A percentile compares a stretch with the other conserved stretches of the same genome.
phyloP scores from a whole-genome alignment of 2,888 invertebrate genomes.

The Trichacis sp. region DNA sequence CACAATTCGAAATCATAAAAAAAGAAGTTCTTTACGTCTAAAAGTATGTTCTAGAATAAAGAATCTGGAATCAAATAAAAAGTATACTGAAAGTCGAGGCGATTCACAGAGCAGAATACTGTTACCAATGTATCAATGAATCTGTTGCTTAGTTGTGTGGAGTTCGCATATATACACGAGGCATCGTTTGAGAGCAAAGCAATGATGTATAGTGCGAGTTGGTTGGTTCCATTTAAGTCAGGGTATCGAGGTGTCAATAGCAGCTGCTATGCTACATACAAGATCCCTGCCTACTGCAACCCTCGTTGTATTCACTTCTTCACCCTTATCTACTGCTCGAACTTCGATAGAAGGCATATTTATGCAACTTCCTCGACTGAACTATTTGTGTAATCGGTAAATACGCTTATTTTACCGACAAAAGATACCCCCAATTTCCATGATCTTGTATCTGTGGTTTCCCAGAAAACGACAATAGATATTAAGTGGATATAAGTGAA shows the following conservation, averaged over 20 bases:
- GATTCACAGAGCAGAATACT: conserved; percentile 26
- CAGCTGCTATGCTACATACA: conserved; percentile 66
- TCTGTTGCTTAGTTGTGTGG: conserved; percentile 40
- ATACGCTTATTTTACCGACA: conserved; percentile 21
- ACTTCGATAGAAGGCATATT: conserved; percentile 55
- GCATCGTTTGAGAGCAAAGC: conserved; percentile 41
- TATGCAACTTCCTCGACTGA: conserved; percentile 38
- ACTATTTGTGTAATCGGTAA: conserved; percentile 35
- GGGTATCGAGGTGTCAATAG: conserved; percentile 69
- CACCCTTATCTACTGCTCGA: conserved; percentile 61
- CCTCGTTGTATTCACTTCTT: conserved; percentile 63
- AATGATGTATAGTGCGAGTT: conserved; percentile 50
- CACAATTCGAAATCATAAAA: no score
- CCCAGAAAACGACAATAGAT: no score
- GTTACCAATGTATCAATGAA: conserved; percentile 40
- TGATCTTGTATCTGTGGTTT: no score
- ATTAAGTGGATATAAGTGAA: no score
- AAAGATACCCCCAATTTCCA: no score
- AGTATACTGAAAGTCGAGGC: no score
- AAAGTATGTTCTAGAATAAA: no score
- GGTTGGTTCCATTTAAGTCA: conserved; percentile 65
- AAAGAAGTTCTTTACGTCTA: no score
- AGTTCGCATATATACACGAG: conserved; percentile 20
- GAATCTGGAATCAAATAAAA: no score
- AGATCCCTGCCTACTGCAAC: conserved; percentile 58